Evolutionary conservation across 2,113 vertebrate genomes (phyloP), one percentile per base, ranked within the genome.

Genomic region (Ursus arctos): DNA sequence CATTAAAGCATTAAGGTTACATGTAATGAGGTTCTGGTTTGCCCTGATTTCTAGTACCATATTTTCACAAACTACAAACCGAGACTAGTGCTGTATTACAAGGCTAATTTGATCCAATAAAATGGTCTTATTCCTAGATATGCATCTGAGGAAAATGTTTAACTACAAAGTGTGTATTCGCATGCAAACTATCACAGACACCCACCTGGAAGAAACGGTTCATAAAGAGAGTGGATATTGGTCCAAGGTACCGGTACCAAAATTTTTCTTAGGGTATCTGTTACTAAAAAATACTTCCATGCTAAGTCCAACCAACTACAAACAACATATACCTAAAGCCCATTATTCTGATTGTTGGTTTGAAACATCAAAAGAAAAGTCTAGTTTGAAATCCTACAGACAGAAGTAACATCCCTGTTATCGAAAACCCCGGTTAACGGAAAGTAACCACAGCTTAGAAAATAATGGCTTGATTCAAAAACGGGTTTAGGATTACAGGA

Each of bases 1-100:
- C 95, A 97, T 91, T 98, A 96, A 97, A 96, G 97, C 69, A 91
- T 94, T 96, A 97, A 96, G 98, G 98, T 97, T 97, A 97, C 86
- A 84, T 69, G 49, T 92, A 98, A 97, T 90, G 88, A 97, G 97
- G 79, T 86, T 97, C 96, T 96, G 90, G 63, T 96, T 95, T 86
- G 55, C 77, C 93, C 85, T 96, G 79, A 88, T 94, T 96, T 97
- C 95, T 80, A 94, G 36, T 69, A 18, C 24, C 33, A 16, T 88
- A 91, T 95, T 96, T 96, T 96, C 94, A 92, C 77, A 97, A 97
- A 96, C 95, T 88, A 91, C 15, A 92, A 85, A 28, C 76, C 3
- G 28, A 81, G 79, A 93, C 79, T 72, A 84, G 87, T 69, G 63
- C 63, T 88, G 8, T 57, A 61, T 83, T 80, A 80, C 28, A 90